Base-by-base conservation (phyloP, 2,797 vertebrate genomes). In the Anableps anableps region DNA sequence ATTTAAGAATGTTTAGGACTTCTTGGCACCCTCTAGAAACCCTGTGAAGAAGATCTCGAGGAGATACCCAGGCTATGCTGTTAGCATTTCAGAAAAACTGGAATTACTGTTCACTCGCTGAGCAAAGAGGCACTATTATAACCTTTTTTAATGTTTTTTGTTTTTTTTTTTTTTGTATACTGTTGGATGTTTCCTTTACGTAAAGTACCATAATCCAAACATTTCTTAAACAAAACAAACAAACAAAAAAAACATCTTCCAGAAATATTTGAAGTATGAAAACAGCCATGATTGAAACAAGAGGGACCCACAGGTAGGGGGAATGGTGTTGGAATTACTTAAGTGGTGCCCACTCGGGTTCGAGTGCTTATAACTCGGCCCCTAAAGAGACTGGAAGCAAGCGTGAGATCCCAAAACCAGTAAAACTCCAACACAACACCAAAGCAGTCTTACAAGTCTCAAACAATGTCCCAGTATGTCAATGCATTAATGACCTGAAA, bases 401-500 rank as follows among this genome's bases (percentile, higher is more conserved):
- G 87, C 84, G 85, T 79, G 80, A 78, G 82, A 88, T 85, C 76
- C 78, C 86, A 74, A 90, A 89, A 86, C 72, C 84, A 81, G 76
- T 64, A 79, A 88, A 85, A 73, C 74, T 78, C 72, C 73, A 78
- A 68, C 62, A 91, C 80, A 91, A 90, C 75, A 86, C 76, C 77
- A 48, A 77, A 1, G n/a, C 74, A 84, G 80, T 85, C 86, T 72
- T 80, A 88, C n/a, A 26, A 73, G 73, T 86, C 68, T 73, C 43
- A 71, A 86, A 95, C 93, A 93, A 93, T 91, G 86, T 87, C 83
- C 83, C 89, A 89, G 83, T 91, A 91, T 85, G 93, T 80, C 88
- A 74, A 83, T 80, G 91, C 86, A 90, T 95, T 94, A 92, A 94
- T 93, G 90, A 95, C 91, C 81, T 85, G 81, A 90, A 85, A 78